Conservation (phyloP, 2,113 vertebrate genomes). For the Syngnathus floridae region DNA sequence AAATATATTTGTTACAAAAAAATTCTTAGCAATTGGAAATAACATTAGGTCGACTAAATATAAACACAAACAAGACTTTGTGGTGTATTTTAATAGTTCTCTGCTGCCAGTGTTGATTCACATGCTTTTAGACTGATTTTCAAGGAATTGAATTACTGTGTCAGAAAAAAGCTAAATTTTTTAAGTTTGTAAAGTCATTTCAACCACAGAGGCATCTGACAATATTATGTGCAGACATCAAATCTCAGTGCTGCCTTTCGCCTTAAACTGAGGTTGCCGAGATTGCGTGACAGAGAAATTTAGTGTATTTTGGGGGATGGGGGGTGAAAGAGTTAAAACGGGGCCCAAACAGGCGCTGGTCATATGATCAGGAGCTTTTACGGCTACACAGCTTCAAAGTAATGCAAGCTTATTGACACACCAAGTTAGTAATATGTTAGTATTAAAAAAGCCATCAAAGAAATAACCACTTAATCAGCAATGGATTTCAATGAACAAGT, state of each 20-base stretch:
- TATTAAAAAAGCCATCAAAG: neutral
- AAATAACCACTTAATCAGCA: neutral
- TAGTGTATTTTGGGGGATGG: neutral
- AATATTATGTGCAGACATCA: neutral
- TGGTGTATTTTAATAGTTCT: neutral
- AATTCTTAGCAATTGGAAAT: neutral
- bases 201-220: neutral
- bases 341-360: constrained; percentile 45
- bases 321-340: constrained; percentile 31
- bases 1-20: neutral
- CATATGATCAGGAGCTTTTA: constrained; percentile 52
- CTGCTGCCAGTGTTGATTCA: neutral
- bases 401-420: constrained; percentile 33
- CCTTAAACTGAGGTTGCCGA: neutral
- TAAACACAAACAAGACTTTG: neutral
- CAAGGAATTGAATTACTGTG: neutral
- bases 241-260: neutral
- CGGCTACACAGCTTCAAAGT: constrained; percentile 16
- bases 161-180: neutral
- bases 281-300: neutral
- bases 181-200: neutral
- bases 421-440: neutral
- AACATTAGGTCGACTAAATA: neutral
- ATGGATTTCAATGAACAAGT: neutral
- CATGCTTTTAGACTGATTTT: neutral